phyloP scores from a whole-genome alignment of 2,113 vertebrate species.

The Monopterus albus region DNA sequence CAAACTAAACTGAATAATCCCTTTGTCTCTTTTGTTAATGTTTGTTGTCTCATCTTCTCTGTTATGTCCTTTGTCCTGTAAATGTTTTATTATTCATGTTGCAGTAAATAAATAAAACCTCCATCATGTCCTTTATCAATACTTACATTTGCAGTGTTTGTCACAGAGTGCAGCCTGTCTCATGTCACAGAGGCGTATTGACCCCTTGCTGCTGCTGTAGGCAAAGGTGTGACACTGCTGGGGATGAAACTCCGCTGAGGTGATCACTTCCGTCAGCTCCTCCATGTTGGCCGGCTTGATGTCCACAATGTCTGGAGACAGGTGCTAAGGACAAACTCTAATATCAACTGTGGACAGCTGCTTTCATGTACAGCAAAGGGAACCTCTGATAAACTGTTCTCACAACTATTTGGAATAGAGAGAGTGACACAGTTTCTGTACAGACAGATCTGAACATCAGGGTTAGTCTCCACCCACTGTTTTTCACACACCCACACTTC shows the following conservation, averaged over 20 bases:
- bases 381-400: neutral
- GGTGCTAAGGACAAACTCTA: slow-evolving; percentile 68
- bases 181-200: slow-evolving; percentile 96
- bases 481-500: no score
- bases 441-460: no score
- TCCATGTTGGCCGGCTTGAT: slow-evolving; percentile 98
- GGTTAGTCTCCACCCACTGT: no score
- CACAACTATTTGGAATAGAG: neutral
- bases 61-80: no score
- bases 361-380: neutral
- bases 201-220: slow-evolving; percentile 98
- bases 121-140: no score
- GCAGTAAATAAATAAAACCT: no score
- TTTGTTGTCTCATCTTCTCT: no score
- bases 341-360: neutral
- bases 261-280: slow-evolving; percentile 96
- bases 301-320: slow-evolving; percentile 92
- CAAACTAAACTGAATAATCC: no score
- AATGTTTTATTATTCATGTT: no score
- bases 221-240: slow-evolving; percentile 96
- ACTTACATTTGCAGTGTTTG: slow-evolving; percentile 96
- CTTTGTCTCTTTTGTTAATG: no score
- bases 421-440: no score
- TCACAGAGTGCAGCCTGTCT: slow-evolving; percentile 91
- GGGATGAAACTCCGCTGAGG: slow-evolving; percentile 93